These are phyloP conservation scores for Chaetoderma sp. DNA, from an alignment of 2,888 invertebrate genomes.

Conservation along the genomic window DNA sequence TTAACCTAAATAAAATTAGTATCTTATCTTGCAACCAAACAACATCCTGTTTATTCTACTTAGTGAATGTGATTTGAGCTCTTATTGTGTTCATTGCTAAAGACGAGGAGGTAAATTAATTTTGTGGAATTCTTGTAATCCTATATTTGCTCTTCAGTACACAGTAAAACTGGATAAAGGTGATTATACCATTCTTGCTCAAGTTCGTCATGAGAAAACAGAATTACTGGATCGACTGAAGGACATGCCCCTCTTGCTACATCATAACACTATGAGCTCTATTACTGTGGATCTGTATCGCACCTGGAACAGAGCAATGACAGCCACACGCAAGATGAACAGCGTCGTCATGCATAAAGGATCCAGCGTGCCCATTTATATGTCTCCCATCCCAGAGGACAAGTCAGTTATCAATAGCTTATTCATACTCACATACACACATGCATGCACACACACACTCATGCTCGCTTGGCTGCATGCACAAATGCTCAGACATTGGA, in stretches of 20 bases:
- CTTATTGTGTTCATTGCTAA: too few species aligned
- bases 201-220: constrained; percentile 90
- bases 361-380: constrained; percentile 80
- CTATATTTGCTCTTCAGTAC: constrained; percentile 77
- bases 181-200: constrained; percentile 88
- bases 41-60: too few species aligned
- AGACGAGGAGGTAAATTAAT: too few species aligned
- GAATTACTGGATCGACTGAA: constrained; percentile 86
- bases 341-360: constrained; percentile 75
- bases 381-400: constrained; percentile 83
- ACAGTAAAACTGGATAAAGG: constrained; percentile 92
- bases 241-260: constrained; percentile 79
- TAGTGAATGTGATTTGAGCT: too few species aligned
- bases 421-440: not conserved
- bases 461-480: too few species aligned
- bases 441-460: not conserved
- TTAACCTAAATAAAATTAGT: too few species aligned
- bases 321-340: constrained; percentile 82
- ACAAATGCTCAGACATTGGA: not conserved
- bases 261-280: constrained; percentile 81
- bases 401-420: constrained; percentile 85
- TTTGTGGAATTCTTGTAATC: too few species aligned
- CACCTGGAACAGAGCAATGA: constrained; percentile 76
- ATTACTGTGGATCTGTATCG: constrained; percentile 84
- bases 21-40: too few species aligned